These are phyloP conservation scores for Bos indicus DNA, from an alignment of 2,113 vertebrate genomes.

Conservation along the genomic window DNA sequence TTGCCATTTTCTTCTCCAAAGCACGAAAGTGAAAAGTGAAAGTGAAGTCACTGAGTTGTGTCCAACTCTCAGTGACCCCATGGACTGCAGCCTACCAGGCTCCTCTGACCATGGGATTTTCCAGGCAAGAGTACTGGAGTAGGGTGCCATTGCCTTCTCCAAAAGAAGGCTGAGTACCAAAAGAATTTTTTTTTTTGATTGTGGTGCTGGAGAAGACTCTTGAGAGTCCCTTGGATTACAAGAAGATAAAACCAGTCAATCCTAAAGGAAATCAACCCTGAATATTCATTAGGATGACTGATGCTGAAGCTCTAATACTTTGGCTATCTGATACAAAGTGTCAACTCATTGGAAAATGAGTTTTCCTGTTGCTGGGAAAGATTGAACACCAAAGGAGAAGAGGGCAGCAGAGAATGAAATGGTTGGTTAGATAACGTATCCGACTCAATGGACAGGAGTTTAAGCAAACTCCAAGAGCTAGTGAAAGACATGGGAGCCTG, in stretches of 20 bases:
- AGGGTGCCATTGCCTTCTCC: no score
- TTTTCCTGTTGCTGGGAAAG: not conserved
- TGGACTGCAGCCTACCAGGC: no score
- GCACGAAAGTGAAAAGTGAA: no score
- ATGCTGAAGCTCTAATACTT: not conserved
- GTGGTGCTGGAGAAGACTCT: not conserved
- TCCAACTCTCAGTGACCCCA: no score
- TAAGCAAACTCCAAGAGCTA: not conserved
- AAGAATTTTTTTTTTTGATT: not conserved
- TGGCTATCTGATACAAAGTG: not conserved
- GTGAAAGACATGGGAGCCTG: not conserved
- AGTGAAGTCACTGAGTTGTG: no score
- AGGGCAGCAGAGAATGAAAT: not conserved
- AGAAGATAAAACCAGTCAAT: not conserved
- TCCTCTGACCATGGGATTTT: no score
- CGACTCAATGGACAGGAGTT: not conserved
- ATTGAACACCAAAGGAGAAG: not conserved
- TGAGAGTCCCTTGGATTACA: not conserved
- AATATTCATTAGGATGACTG: not conserved
- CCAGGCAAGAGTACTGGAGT: no score
- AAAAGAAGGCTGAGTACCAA: not conserved
- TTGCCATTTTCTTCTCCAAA: no score
- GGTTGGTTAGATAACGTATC: not conserved
- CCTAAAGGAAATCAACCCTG: not conserved
- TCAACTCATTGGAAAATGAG: not conserved